Conservation (phyloP, 2,797 vertebrate genomes). For the Pipistrellus pipistrellus region DNA sequence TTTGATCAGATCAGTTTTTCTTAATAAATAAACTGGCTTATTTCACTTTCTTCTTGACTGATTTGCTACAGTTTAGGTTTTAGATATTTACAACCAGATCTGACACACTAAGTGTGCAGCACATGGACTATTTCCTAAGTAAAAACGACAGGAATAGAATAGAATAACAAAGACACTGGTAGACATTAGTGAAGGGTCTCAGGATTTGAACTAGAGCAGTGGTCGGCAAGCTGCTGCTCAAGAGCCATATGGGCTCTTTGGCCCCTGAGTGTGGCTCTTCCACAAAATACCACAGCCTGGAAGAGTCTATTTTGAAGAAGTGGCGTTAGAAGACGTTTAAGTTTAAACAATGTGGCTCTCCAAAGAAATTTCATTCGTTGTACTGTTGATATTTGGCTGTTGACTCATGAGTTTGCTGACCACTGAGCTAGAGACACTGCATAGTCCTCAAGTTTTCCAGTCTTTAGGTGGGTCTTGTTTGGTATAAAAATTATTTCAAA, state of each 20-base stretch:
- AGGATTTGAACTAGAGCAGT: neutral
- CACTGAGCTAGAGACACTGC: neutral
- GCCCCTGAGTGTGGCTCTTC: too few species aligned
- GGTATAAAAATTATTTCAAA: conserved; percentile 58
- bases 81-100: conserved; percentile 34
- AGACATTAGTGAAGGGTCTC: conserved; percentile 36
- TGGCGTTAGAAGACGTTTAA: too few species aligned
- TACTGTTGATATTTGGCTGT: too few species aligned
- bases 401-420: too few species aligned
- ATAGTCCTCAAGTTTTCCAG: conserved; percentile 30
- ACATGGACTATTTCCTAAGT: conserved; percentile 47
- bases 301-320: too few species aligned
- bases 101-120: neutral
- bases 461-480: neutral
- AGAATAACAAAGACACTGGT: neutral
- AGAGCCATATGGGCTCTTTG: too few species aligned
- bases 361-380: too few species aligned
- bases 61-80: conserved; percentile 57
- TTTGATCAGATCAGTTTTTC: conserved; percentile 41
- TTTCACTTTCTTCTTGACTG: conserved; percentile 45
- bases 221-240: too few species aligned
- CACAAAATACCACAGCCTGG: too few species aligned
- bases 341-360: too few species aligned
- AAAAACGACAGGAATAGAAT: conserved; percentile 49
- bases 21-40: conserved; percentile 57